Evolutionary conservation across 1,140 invertebrate species (phyloP), one percentile per base, ranked within the genome.

Genomic region (Drosophila lacteicornis): DNA sequence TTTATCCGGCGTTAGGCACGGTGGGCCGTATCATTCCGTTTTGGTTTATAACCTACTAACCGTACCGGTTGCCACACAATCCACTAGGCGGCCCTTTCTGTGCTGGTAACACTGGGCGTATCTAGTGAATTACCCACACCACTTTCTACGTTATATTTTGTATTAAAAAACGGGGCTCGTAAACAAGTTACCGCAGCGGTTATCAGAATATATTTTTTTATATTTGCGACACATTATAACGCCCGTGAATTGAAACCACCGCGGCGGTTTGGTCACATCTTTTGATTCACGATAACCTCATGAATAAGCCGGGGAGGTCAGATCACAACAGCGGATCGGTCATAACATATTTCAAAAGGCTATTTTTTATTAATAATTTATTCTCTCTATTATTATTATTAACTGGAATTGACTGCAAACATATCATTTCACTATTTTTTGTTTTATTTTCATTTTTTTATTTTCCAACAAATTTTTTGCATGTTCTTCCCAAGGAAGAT

Each of bases 21-120:
- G 36, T 53, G 49, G 49, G n/a, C 40, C 17, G 27, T 53, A 53
- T 49, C 13, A 15, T 9, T 51, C 38, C 38, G 4, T 30, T 53
- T 63, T 42, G 38, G 47, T 17, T 42, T 15, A 13, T 22, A 6
- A 25, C 59, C 59, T 62, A 51, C 59, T 62, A 62, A 30, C 25
- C 36, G 59, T 49, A 60, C n/a, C 58, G 58, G 45, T 49, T 47
- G 58, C 58, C 30, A 47, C 30, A 49, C 58, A 60, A 60, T 30
- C 17, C 30, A 36, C 30, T 61, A 22, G 47, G 59, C 59, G 15
- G 59, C 36, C 22, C 36, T 38, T 36, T 12, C 47, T 36, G 22
- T 22, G 12, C 19, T 22, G 19, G 19, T 22, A 22, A 22, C 19
- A 22, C 46, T 50, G 12, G 42, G 46, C 46, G 59, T 61, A 27